phyloP scores from a whole-genome alignment of 1,140 invertebrate genomes.

The Drosophila santomea region DNA sequence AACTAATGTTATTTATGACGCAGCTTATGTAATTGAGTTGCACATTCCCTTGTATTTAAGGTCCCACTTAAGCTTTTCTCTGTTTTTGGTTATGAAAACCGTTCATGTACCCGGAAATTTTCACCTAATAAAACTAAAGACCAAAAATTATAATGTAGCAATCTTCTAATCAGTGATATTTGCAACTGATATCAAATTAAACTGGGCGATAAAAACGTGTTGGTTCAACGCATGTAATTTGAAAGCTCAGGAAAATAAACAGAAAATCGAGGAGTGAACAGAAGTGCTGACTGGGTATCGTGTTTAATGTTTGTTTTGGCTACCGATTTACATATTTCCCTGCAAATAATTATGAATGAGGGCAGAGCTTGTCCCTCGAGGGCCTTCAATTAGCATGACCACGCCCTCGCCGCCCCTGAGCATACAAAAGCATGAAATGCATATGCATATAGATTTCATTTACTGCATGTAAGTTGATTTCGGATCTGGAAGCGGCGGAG shows the following conservation, averaged over 20 bases:
- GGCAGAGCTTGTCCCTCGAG: constrained; percentile 12
- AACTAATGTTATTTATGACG: not conserved
- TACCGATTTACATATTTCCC: constrained; percentile 68
- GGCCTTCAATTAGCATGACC: constrained; percentile 17
- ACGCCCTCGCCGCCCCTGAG: constrained; percentile 14
- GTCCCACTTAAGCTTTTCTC: no score
- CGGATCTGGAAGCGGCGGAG: constrained; percentile 24
- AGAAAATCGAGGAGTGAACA: constrained; percentile 7
- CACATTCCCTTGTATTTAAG: not conserved
- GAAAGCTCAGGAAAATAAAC: constrained; percentile 34
- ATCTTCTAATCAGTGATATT: constrained; percentile 24
- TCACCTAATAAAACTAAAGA: not conserved
- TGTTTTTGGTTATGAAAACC: no score
- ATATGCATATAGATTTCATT: constrained; percentile 59
- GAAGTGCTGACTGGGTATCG: constrained; percentile 25
- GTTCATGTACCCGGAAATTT: not conserved
- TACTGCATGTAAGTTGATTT: constrained; percentile 62
- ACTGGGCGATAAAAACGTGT: constrained; percentile 18
- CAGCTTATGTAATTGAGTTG: constrained; percentile 1
- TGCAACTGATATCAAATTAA: constrained; percentile 21
- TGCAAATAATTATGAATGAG: constrained; percentile 70
- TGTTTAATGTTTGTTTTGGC: constrained; percentile 44
- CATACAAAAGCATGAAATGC: constrained; percentile 40
- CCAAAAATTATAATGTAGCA: not conserved
- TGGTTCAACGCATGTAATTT: constrained; percentile 33